These are phyloP conservation scores for Drosophila ironensis DNA, from an alignment of 1,140 invertebrate species.

Conservation along the genomic window DNA sequence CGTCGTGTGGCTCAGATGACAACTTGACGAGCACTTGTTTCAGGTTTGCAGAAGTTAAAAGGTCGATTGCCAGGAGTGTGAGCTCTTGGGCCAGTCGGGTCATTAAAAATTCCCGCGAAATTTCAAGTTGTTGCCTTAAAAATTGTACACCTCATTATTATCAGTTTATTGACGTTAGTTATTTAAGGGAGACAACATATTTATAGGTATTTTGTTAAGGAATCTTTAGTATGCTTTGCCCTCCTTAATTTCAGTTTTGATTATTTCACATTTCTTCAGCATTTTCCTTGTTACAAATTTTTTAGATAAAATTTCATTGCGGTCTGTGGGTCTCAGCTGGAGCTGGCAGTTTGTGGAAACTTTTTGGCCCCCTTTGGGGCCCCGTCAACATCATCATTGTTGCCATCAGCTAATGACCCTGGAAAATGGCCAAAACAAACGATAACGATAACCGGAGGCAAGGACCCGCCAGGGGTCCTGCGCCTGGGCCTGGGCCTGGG, in stretches of 20 bases:
- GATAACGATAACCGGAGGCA: constrained; percentile 31
- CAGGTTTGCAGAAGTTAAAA: not conserved
- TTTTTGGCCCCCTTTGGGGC: not conserved
- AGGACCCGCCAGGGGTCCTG: constrained; percentile 21
- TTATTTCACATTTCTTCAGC: too few species aligned
- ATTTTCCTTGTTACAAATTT: too few species aligned
- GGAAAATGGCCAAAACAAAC: constrained; percentile 52
- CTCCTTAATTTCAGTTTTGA: too few species aligned
- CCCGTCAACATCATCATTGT: constrained; percentile 8
- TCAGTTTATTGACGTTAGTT: too few species aligned
- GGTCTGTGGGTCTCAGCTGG: constrained; percentile 11
- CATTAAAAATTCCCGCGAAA: too few species aligned
- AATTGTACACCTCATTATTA: too few species aligned
- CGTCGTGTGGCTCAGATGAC: constrained; percentile 19
- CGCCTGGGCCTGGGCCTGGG: not conserved
- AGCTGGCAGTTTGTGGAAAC: constrained; percentile 5
- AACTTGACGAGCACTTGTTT: constrained; percentile 11
- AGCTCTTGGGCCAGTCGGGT: not conserved
- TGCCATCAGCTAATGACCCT: constrained; percentile 39
- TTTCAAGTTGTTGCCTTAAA: too few species aligned
- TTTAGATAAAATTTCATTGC: constrained; percentile 10
- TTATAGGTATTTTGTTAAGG: too few species aligned
- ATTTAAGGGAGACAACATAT: too few species aligned
- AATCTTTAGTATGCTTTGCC: too few species aligned
- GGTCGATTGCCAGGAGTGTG: not conserved